Base-by-base conservation (phyloP, 2,797 vertebrate species). In the Perodicticus potto region DNA sequence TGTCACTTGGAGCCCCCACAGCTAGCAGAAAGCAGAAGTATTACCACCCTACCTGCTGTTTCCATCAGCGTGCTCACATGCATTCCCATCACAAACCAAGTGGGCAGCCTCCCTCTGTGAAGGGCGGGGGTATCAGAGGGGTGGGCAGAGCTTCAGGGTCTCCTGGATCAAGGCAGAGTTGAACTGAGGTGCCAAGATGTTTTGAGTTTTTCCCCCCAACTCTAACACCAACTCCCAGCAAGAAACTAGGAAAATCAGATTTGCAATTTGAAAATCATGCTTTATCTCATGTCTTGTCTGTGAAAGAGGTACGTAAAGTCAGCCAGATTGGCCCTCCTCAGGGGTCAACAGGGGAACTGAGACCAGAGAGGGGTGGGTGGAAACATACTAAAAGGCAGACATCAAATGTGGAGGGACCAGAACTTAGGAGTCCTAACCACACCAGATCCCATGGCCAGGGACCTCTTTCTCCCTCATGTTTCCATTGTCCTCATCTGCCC, bases 41-140 rank as follows among this genome's bases (percentile, higher is more conserved):
- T 29, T 76, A 61, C 85, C 11, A 27, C 20, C 73, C 77, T 29
- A 19, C 7, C 25, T 49, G 45, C 93, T 16, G 6, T 10, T 5
- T 1, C 6, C 3, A 6, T 5, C 4, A 37, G 69, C 55, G 7
- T 14, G 23, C 3, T 37, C n/a, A 5, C 70, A 27, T 0, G 4
- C 3, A 2, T 27, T 59, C 74, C 34, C 7, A 20, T 10, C 78
- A 55, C n/a, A 11, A 45, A 34, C 25, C 70, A 57, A 32, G 19
- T 53, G 34, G 25, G 63, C 49, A 7, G 65, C 4, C 7, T 0
- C 61, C 40, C 67, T 29, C 19, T 29, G 0, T 5, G 6, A 55
- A 78, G 49, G 22, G 6, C 1, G 5, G 63, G 59, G 3, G 11
- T 16, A 16, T 57, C 61, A 45, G 17, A 80, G 10, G 23, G 12